Evolutionary conservation across 2,888 invertebrate species (phyloP).

Genomic region (Hypolimnas misippus): DNA sequence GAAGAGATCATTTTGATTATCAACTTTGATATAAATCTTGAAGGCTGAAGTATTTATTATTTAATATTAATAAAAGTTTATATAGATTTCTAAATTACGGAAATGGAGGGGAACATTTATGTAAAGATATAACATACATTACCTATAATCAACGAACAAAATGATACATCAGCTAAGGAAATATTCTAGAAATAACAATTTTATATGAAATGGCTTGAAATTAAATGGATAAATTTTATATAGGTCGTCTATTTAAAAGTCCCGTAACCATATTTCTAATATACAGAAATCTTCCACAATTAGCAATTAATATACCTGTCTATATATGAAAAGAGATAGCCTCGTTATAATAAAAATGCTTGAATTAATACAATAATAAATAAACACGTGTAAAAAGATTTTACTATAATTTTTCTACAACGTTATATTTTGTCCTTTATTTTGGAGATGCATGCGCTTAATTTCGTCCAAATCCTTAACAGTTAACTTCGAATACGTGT

Average conservation of each 20-base stretch:
- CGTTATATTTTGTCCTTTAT: background rate
- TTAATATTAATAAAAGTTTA: background rate
- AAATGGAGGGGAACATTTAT: slow-evolving; percentile 6
- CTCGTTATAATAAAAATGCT: background rate
- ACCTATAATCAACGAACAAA: background rate
- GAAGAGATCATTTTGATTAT: slow-evolving; percentile 16
- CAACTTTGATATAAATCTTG: slow-evolving; percentile 24
- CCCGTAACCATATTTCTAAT: background rate
- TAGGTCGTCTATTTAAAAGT: background rate
- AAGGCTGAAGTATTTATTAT: slow-evolving; percentile 13
- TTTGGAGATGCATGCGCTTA: background rate
- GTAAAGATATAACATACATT: background rate
- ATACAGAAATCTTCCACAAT: background rate
- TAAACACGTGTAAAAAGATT: background rate
- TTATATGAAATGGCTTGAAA: background rate
- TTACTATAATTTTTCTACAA: slow-evolving; percentile 1
- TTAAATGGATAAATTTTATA: background rate
- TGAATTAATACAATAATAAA: slow-evolving; percentile 1
- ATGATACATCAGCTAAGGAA: background rate
- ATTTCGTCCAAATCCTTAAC: background rate
- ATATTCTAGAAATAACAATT: background rate
- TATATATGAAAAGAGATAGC: background rate
- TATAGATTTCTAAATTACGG: background rate
- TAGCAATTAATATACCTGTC: background rate
- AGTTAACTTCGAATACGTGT: slow-evolving; percentile 7